A percentile compares a stretch with the other conserved stretches of the same genome.
phyloP scores from a whole-genome alignment of 2,797 vertebrate species.

The Miichthys miiuy region DNA sequence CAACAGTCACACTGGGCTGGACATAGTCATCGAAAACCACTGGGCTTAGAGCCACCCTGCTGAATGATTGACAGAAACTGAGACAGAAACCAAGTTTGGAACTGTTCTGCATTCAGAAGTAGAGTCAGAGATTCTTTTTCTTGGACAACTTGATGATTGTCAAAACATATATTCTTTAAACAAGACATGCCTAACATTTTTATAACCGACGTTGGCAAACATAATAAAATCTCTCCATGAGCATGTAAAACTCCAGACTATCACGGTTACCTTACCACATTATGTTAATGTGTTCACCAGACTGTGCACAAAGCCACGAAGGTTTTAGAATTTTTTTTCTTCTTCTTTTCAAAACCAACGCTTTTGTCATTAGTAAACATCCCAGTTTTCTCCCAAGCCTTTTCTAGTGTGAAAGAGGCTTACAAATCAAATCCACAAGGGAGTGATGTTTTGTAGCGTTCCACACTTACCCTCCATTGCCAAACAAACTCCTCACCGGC shows the following conservation, averaged over 20 bases:
- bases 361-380: conserved; percentile 74
- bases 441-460: conserved; percentile 67
- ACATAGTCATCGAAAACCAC: conserved; percentile 24
- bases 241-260: conserved; percentile 24
- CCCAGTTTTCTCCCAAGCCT: conserved; percentile 52
- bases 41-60: conserved; percentile 25
- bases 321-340: conserved; percentile 32
- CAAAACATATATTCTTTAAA: not conserved
- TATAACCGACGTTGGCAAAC: not conserved
- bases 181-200: not conserved
- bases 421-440: conserved; percentile 67
- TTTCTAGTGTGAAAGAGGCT: conserved; percentile 69
- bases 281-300: conserved; percentile 53
- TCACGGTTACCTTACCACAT: conserved; percentile 29
- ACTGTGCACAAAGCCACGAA: conserved; percentile 39
- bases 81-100: conserved; percentile 8
- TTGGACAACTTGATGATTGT: not conserved
- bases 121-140: not conserved
- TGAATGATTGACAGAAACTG: conserved; percentile 23
- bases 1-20: conserved; percentile 20
- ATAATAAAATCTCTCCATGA: conserved; percentile 21
- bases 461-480: conserved; percentile 32
- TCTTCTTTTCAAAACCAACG: conserved; percentile 25
- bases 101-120: not conserved
- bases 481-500: conserved; percentile 48